Base-by-base conservation (phyloP, 2,888 invertebrate genomes). In the Lottia scabra region DNA sequence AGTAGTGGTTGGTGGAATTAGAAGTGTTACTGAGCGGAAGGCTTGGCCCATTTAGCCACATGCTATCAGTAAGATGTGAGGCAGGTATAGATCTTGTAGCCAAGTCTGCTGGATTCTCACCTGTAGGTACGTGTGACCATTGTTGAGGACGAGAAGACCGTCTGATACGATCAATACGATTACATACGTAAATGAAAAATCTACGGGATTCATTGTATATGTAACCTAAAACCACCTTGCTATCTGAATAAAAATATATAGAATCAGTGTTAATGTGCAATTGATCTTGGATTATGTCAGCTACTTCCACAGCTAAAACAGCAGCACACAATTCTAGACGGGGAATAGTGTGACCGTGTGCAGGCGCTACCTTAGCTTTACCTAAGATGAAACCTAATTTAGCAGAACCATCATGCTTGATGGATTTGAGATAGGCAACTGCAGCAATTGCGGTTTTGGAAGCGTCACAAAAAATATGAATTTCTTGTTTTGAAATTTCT, bases 381-480 rank as follows among this genome's bases (percentile, higher is more conserved):
- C 81, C 80, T 16, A 81, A 27, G 0, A 81, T 62, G 67, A 80
- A 80, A 19, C 77, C 63, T 23, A 72, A 19, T 16, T 76, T 16
- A 13, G 16, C 26, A 1, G 68, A 16, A 16, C 68, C 70, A 30
- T 73, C 67, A 10, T 23, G 2, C 23, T 65, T 30, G 2, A 48
- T 38, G 26, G 65, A 63, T 26, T 38, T 56, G 10, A 82, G 38
- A 62, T 80, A 83, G 6, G 76, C 77, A 15, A 70, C 75, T 19
- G 80, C 79, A 13, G 80, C 73, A 26, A 80, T 79, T 8, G 80
- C 81, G 38, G 68, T 71, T 72, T 77, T 79, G 19, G 80, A 80
- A 0, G 81, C 81, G 70, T 83, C 83, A 0, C 73, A 74, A 64
- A 77, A 82, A 16, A 79, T 26, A 43, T 74, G 75, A 8, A 81